phyloP scores from a whole-genome alignment of 2,888 invertebrate genomes.

The Lepidonotus clava region DNA sequence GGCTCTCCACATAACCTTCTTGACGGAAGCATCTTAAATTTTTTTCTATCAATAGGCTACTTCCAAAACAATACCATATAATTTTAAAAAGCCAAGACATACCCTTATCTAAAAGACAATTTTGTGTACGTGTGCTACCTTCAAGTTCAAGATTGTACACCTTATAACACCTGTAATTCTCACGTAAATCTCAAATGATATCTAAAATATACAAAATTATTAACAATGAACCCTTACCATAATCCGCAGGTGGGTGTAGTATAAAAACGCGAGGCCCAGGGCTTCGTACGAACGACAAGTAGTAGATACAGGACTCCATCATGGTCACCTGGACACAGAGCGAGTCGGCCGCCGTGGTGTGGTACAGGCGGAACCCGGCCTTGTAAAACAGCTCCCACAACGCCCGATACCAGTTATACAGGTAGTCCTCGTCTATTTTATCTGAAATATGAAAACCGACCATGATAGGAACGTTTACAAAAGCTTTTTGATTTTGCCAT shows the following conservation, averaged over 20 bases:
- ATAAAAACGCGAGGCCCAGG: conserved; percentile 73
- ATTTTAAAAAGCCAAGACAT: not conserved
- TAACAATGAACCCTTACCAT: conserved; percentile 70
- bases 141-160: too few relatives aligned
- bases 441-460: conserved; percentile 59
- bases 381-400: conserved; percentile 75
- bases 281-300: conserved; percentile 73
- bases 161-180: too few relatives aligned
- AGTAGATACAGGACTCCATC: conserved; percentile 78
- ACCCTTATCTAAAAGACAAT: not conserved
- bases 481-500: too few relatives aligned
- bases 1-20: too few relatives aligned
- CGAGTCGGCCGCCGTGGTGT: conserved; percentile 73
- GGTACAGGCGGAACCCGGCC: conserved; percentile 74
- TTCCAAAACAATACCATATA: not conserved
- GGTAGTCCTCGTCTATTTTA: conserved; percentile 65
- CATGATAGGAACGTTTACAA: not conserved
- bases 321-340: conserved; percentile 78
- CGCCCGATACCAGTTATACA: conserved; percentile 71
- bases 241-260: conserved; percentile 66
- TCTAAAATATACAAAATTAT: too few relatives aligned
- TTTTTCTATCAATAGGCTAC: too few relatives aligned
- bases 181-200: too few relatives aligned
- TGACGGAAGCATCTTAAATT: too few relatives aligned
- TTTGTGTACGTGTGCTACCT: too few relatives aligned